Conservation (phyloP, 2,113 vertebrate genomes). For the Cyphomyrus plagiostoma region DNA sequence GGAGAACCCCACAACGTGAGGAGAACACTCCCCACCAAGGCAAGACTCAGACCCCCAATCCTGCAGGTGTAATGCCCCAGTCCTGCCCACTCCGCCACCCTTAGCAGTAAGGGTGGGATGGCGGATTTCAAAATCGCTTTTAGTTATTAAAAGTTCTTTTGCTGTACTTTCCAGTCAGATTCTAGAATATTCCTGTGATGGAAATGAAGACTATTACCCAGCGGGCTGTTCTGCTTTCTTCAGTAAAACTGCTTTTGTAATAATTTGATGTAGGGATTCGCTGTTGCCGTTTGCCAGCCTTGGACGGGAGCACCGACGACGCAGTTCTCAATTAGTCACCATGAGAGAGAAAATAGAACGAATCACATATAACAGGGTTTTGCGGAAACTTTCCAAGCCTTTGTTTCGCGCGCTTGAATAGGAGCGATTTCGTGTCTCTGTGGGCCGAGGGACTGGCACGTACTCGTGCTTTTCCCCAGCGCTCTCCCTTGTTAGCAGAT, state of each 20-base stretch:
- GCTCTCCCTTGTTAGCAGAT: neutral
- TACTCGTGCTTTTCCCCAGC: neutral
- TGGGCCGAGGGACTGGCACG: neutral
- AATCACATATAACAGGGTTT: neutral
- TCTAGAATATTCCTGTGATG: neutral
- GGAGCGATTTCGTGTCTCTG: neutral
- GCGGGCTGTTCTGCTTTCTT: neutral
- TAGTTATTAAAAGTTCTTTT: neutral
- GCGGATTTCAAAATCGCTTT: neutral
- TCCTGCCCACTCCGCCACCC: neutral
- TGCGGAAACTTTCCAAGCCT: neutral
- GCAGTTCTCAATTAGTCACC: neutral
- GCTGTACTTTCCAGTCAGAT: neutral
- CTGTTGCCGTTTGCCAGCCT: neutral
- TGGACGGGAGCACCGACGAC: neutral
- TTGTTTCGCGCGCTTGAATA: neutral
- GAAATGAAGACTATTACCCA: neutral
- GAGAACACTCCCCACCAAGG: neutral
- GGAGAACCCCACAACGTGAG: neutral
- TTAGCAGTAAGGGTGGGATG: neutral
- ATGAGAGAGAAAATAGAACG: neutral
- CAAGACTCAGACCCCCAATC: neutral
- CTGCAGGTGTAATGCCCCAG: neutral
- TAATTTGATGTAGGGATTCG: neutral
- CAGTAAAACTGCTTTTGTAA: neutral